phyloP scores from a whole-genome alignment of 2,113 vertebrate species.

The Gila orcuttii region DNA sequence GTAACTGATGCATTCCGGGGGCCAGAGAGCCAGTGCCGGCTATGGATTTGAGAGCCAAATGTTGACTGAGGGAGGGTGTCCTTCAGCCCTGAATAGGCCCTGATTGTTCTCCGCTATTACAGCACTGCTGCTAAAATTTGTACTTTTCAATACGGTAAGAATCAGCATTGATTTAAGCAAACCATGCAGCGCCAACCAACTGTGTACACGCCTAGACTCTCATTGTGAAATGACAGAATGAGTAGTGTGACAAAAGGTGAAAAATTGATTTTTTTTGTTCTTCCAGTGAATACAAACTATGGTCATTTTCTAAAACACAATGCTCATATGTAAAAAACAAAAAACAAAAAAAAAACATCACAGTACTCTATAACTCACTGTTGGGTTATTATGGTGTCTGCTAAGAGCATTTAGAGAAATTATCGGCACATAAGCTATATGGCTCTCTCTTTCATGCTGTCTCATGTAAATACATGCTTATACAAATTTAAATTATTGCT shows the following conservation, averaged over 20 bases:
- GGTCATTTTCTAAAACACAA: constrained; percentile 35
- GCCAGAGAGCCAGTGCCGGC: constrained; percentile 52
- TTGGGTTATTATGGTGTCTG: neutral
- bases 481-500: neutral
- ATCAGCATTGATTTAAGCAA: constrained; percentile 70
- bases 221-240: constrained; percentile 53
- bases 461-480: neutral
- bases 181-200: constrained; percentile 54
- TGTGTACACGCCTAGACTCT: constrained; percentile 44
- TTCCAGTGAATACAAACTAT: neutral
- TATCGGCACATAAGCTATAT: neutral
- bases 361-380: constrained; percentile 34
- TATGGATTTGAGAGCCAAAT: constrained; percentile 59
- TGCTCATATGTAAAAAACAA: constrained; percentile 27
- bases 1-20: constrained; percentile 53
- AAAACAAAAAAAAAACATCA: constrained; percentile 15
- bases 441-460: neutral
- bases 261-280: constrained; percentile 7
- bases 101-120: constrained; percentile 73
- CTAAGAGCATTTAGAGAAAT: neutral
- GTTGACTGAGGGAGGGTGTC: constrained; percentile 75
- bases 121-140: constrained; percentile 59
- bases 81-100: constrained; percentile 64
- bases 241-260: constrained; percentile 44
- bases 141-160: constrained; percentile 65